These are phyloP conservation scores for Eunapius fragilis DNA, from an alignment of 37 sponge, comb jelly and placozoan species.

Conservation along the genomic window DNA sequence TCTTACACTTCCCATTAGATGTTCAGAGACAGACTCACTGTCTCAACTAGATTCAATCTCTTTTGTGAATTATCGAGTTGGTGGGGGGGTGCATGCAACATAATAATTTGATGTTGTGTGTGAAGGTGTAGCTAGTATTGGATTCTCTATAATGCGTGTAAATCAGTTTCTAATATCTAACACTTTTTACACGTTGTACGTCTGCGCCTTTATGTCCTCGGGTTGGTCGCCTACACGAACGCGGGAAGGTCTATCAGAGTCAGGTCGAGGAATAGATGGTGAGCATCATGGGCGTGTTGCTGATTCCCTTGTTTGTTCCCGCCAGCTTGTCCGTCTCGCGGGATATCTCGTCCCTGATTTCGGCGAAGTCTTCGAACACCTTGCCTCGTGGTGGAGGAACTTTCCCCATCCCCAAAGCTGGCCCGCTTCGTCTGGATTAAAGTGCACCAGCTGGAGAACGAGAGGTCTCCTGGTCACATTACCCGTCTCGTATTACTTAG, in stretches of 20 bases:
- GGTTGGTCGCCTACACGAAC: conserved; percentile 99
- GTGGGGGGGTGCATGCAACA: too few species aligned
- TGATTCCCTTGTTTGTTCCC: conserved; percentile 90
- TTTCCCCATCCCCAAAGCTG: conserved; percentile 88
- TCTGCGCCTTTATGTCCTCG: conserved; percentile 92
- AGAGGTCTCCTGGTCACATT: conserved; percentile 96
- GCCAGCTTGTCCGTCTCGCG: conserved; percentile 76
- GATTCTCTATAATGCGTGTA: too few species aligned
- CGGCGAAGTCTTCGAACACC: conserved; percentile 60
- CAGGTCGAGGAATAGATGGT: conserved; percentile 86
- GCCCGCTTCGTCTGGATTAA: conserved; percentile 50
- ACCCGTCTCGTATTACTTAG: too few species aligned
- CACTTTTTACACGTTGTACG: conserved; percentile 76
- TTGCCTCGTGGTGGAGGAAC: conserved; percentile 79
- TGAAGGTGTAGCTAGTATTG: too few species aligned
- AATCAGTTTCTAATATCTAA: too few species aligned
- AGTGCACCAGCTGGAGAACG: conserved; percentile 94
- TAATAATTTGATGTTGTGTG: too few species aligned
- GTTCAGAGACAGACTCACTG: too few species aligned
- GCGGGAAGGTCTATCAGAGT: conserved; percentile 95
- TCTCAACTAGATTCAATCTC: too few species aligned
- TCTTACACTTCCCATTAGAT: too few species aligned
- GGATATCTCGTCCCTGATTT: conserved; percentile 79
- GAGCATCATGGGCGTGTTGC: conserved; percentile 83
- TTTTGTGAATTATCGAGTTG: too few species aligned